Conservation (phyloP, 1,140 invertebrate species). For the Archivesica marissinica region DNA sequence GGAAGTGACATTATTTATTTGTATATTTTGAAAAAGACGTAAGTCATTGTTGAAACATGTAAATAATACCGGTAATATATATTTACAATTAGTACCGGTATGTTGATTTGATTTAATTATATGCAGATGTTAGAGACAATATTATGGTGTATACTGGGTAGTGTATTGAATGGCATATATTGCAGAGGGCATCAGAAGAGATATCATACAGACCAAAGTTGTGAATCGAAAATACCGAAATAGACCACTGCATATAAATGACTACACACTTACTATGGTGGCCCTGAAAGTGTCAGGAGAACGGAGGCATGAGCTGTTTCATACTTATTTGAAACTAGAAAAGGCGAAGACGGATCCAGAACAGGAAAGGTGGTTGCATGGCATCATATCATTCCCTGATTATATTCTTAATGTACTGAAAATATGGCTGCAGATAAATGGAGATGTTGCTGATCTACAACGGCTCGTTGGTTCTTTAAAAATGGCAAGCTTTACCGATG, state of each 20-base stretch:
- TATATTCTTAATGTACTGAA: slow-evolving; percentile 9
- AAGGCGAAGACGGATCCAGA: background rate
- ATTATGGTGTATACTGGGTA: too few species aligned
- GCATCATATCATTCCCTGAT: background rate
- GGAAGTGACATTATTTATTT: too few species aligned
- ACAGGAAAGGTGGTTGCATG: background rate
- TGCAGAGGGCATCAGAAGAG: too few species aligned
- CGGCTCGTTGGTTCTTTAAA: background rate
- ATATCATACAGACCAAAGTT: too few species aligned
- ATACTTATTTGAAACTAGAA: background rate
- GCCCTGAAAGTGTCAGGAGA: background rate
- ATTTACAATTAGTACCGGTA: too few species aligned
- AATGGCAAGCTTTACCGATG: background rate
- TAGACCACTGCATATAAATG: background rate
- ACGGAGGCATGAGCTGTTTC: background rate
- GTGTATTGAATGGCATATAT: too few species aligned
- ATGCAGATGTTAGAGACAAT: too few species aligned
- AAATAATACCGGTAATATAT: too few species aligned
- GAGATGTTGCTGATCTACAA: background rate
- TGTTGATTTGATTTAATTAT: too few species aligned
- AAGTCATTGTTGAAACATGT: too few species aligned
- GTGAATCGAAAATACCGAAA: too few species aligned
- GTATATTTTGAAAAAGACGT: too few species aligned
- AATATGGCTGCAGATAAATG: background rate
- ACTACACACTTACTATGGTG: background rate